Evolutionary conservation across 2,113 vertebrate species (phyloP).

Genomic region (Saccopteryx leptura): DNA sequence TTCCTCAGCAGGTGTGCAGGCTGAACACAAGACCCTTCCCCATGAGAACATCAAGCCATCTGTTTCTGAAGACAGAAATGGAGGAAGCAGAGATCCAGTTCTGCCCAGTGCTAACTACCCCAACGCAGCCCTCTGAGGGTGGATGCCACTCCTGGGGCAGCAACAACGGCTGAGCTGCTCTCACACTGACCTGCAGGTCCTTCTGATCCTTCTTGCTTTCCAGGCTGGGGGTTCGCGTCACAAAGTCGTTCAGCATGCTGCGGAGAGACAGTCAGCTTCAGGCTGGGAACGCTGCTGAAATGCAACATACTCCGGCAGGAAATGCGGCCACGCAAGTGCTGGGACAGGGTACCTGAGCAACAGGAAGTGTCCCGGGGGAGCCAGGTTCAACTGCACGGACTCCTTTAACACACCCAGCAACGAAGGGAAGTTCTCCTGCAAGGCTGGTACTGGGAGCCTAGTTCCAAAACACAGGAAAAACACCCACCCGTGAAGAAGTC

Average conservation of each 20-base stretch:
- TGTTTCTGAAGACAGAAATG: not conserved
- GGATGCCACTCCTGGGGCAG: rapidly evolving
- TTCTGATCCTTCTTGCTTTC: slow-evolving; percentile 97
- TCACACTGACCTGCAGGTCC: slow-evolving; percentile 94
- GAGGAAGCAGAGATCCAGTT: not conserved
- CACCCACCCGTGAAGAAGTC: not conserved
- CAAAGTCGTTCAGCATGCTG: slow-evolving; percentile 97
- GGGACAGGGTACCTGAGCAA: slow-evolving; percentile 92
- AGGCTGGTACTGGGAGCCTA: slow-evolving; percentile 91
- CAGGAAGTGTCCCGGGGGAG: slow-evolving; percentile 96
- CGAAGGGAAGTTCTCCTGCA: slow-evolving; percentile 94
- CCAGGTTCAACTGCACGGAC: slow-evolving; percentile 95
- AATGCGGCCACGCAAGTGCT: rapidly evolving
- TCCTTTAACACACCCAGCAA: slow-evolving; percentile 94
- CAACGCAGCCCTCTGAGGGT: rapidly evolving
- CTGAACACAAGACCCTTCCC: rapidly evolving
- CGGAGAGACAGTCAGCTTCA: slow-evolving; percentile 62
- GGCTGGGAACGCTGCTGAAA: slow-evolving; percentile 53
- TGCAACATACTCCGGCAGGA: rapidly evolving
- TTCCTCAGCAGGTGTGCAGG: rapidly evolving
- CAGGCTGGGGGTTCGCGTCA: slow-evolving; percentile 94
- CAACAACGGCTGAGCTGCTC: rapidly evolving
- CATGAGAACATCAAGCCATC: rapidly evolving
- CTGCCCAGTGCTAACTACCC: rapidly evolving
- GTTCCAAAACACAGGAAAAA: not conserved